Percentiles rank a stretch among this genome's conserved stretches.
These are phyloP conservation scores for Pseudopleuronectes americanus DNA, from an alignment of 2,797 vertebrate genomes.

Conservation along the genomic window DNA sequence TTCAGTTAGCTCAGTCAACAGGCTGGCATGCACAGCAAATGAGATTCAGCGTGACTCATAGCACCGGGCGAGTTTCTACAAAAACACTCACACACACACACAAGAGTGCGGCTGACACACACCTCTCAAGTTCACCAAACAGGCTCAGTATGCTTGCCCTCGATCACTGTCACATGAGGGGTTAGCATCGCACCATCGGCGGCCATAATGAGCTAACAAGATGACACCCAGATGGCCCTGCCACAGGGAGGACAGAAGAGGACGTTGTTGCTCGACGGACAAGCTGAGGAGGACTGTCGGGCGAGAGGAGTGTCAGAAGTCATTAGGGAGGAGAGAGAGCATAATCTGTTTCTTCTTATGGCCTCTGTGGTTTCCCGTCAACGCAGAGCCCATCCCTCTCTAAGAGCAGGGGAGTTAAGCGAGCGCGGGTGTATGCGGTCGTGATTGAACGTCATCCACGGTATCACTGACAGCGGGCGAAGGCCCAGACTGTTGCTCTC, in stretches of 20 bases:
- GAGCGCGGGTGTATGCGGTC: slow-evolving; percentile 63
- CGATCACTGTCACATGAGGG: slow-evolving; percentile 77
- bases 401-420: slow-evolving; percentile 71
- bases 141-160: slow-evolving; percentile 67
- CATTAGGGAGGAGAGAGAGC: slow-evolving; percentile 77
- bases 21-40: slow-evolving; percentile 80
- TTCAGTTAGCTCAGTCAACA: slow-evolving; percentile 76
- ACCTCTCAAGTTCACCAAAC: slow-evolving; percentile 64
- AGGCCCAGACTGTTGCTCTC: slow-evolving; percentile 76
- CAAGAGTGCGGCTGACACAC: slow-evolving; percentile 37
- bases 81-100: slow-evolving; percentile 32
- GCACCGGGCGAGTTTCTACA: slow-evolving; percentile 60
- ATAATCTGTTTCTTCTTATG: slow-evolving; percentile 81
- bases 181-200: slow-evolving; percentile 59
- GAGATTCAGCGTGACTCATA: slow-evolving; percentile 79
- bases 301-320: slow-evolving; percentile 75
- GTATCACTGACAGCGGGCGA: slow-evolving; percentile 80
- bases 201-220: slow-evolving; percentile 74
- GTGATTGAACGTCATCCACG: slow-evolving; percentile 76
- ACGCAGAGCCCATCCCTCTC: slow-evolving; percentile 65
- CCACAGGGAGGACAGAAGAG: slow-evolving; percentile 72
- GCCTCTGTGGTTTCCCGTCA: slow-evolving; percentile 74
- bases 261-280: slow-evolving; percentile 58
- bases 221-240: slow-evolving; percentile 80
- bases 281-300: slow-evolving; percentile 65